Conservation (phyloP, 2,888 invertebrate genomes). For the Cerceris rybyensis region DNA sequence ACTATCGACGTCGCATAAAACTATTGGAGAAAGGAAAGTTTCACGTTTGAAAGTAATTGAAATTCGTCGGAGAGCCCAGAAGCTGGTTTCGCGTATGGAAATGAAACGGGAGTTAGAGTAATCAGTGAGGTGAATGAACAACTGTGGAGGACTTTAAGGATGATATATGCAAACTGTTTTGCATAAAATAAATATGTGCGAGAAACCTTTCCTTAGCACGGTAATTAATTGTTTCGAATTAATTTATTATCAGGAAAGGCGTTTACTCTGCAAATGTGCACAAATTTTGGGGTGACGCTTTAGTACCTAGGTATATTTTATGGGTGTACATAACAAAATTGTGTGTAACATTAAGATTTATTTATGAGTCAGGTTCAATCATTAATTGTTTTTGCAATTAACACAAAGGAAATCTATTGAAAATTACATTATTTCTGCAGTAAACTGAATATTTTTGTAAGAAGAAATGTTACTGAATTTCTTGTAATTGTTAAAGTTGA, state of each 20-base stretch:
- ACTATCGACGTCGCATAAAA: background rate
- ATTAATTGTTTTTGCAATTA: too few relatives aligned
- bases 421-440: too few relatives aligned
- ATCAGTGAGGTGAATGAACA: background rate
- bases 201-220: background rate
- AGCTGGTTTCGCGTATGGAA: slow-evolving; percentile 6
- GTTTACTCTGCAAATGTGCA: background rate
- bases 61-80: background rate
- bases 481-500: too few relatives aligned
- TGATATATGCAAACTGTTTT: background rate
- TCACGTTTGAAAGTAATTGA: slow-evolving; percentile 1
- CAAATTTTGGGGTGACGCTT: too few relatives aligned
- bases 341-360: too few relatives aligned
- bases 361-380: too few relatives aligned
- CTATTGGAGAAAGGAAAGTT: background rate
- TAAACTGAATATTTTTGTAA: too few relatives aligned
- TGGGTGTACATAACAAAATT: too few relatives aligned
- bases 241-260: background rate
- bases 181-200: slow-evolving; percentile 10
- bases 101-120: slow-evolving; percentile 6
- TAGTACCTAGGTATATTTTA: too few relatives aligned
- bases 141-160: background rate
- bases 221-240: slow-evolving; percentile 32
- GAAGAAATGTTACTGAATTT: too few relatives aligned
- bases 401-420: too few relatives aligned